Evolutionary conservation across 1,140 invertebrate species (phyloP), one percentile per base, ranked within the genome.

Genomic region (Meloidogyne floridensis): DNA sequence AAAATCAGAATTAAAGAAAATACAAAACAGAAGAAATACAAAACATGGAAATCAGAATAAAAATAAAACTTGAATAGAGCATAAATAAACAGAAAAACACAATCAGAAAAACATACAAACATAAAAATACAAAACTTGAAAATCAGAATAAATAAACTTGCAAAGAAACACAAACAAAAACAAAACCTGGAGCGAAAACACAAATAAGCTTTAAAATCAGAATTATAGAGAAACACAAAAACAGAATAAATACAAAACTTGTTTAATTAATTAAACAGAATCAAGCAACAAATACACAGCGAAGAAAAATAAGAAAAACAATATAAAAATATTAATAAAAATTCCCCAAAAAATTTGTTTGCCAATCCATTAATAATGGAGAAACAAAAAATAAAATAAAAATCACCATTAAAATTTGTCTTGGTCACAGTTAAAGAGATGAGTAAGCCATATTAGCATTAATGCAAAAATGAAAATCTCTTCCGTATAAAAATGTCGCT

Each of bases 391-490:
- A 65, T n/a, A n/a, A 65, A 65, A 65, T 65, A 65, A n/a, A 65
- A 65, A n/a, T 6, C 32, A 32, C 32, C 32, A n/a, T 65, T 1
- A 47, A 47, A 47, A 65, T 65, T 65, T 65, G 15, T n/a, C 59
- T 65, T n/a, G 15, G 59, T 15, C n/a, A 47, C n/a, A n/a, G 59
- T 65, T 15, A 65, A 65, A 5, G 15, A 65, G 15, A 65, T 65
- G 59, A 65, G 59, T 65, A 65, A 65, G 59, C 15, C 15, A 65
- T 65, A 65, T 65, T 65, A 65, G 3, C 59, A 65, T 65, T 65
- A 65, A 65, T 65, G n/a, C 15, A 18, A 65, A 65, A 65, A 65
- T 65, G 59, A 65, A 65, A 59, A 59, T 65, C 59, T 65, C 59
- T 65, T 65, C 15, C 59, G n/a, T 65, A 65, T 15, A 65, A 65